Evolutionary conservation across 2,888 invertebrate genomes (phyloP).

Genomic region (Coelinius sp.): DNA sequence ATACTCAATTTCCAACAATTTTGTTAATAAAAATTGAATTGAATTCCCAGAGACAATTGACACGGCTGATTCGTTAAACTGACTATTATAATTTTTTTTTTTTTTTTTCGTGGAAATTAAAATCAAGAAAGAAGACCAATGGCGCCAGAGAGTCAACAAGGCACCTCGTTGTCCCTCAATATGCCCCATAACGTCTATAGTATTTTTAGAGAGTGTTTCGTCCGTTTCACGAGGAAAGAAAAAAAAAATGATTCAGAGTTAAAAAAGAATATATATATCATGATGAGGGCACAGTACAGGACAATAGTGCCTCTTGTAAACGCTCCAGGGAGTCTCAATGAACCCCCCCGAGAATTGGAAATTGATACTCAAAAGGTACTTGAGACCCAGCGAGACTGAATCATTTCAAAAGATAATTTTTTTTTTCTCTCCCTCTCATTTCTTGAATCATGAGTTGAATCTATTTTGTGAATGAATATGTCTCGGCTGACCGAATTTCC

Average conservation of each 20-base stretch:
- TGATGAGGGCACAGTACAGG: constrained; percentile 34
- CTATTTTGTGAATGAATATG: constrained; percentile 20
- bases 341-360: constrained; percentile 11
- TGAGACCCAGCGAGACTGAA: background rate
- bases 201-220: constrained; percentile 39
- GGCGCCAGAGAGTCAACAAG: constrained; percentile 39
- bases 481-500: background rate
- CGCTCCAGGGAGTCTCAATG: constrained; percentile 29
- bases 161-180: constrained; percentile 37
- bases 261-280: background rate
- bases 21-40: background rate
- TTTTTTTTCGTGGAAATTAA: background rate
- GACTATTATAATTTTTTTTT: background rate
- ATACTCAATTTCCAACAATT: background rate
- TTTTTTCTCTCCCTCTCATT: background rate
- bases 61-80: background rate
- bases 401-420: background rate
- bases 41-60: constrained; percentile 17
- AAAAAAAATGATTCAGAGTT: constrained; percentile 2
- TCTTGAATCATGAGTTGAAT: background rate
- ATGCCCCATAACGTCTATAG: constrained; percentile 20
- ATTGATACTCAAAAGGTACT: constrained; percentile 27
- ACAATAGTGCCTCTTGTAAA: constrained; percentile 39
- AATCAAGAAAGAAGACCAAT: constrained; percentile 19
- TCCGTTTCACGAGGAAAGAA: constrained; percentile 7